A percentile compares a stretch with the other conserved stretches of the same genome.
These are phyloP conservation scores for Caenorhabditis sp. DNA, from an alignment of 2,888 invertebrate species.

Conservation along the genomic window DNA sequence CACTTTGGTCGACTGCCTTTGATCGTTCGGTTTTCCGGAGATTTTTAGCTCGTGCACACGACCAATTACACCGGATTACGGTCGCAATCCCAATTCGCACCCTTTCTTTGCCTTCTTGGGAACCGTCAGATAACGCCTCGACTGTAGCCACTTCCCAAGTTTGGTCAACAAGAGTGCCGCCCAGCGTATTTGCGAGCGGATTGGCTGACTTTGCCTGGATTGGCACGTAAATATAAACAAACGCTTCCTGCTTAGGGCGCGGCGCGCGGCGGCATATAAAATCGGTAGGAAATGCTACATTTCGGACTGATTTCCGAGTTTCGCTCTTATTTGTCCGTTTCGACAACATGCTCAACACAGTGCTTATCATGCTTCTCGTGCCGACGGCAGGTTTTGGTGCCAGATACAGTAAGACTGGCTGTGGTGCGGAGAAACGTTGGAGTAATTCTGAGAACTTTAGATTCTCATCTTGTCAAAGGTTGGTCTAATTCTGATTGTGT, in stretches of 20 bases:
- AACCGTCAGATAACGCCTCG: slow-evolving; percentile 29
- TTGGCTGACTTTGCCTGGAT: slow-evolving; percentile 40
- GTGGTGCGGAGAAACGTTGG: too few species aligned
- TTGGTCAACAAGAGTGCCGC: slow-evolving; percentile 43
- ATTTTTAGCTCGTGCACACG: slow-evolving; percentile 14
- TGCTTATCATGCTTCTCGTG: slow-evolving; percentile 25
- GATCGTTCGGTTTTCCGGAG: slow-evolving; percentile 19
- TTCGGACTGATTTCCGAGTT: slow-evolving; percentile 23
- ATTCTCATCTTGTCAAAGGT: slow-evolving; percentile 38
- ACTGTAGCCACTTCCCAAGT: slow-evolving; percentile 25
- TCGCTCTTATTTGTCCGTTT: slow-evolving; percentile 12
- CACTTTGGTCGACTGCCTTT: too few species aligned
- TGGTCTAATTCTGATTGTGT: slow-evolving; percentile 59
- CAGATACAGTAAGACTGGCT: slow-evolving; percentile 49
- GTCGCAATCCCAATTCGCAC: too few species aligned
- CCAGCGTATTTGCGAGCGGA: slow-evolving; percentile 46
- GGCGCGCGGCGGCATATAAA: slow-evolving; percentile 44
- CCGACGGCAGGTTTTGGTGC: slow-evolving; percentile 9
- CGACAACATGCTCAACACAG: slow-evolving; percentile 26
- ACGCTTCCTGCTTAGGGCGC: slow-evolving; percentile 50
- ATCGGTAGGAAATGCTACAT: slow-evolving; percentile 44
- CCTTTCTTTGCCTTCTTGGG: slow-evolving; percentile 30
- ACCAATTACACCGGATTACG: slow-evolving; percentile 24
- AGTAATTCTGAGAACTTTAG: neutral
- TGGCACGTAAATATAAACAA: slow-evolving; percentile 56